Evolutionary conservation across 2,888 invertebrate genomes (phyloP), one percentile per base, ranked within the genome.

Genomic region (Erebia epiphron): DNA sequence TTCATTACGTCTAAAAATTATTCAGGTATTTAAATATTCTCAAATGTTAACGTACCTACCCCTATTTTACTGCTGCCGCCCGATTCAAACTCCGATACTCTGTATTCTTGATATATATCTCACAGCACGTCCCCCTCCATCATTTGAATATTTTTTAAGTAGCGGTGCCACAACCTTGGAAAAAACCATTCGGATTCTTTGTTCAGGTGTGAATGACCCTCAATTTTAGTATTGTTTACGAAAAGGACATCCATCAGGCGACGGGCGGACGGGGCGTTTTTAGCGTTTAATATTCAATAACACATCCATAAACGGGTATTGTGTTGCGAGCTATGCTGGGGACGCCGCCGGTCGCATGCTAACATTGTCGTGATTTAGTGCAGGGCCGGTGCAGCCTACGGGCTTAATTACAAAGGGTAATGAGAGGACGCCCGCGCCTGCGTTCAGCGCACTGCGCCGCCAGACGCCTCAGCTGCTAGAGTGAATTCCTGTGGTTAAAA

Each of bases 381-480:
- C 88, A 87, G 88, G 86, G 83, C 85, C 83, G 84, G 80, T 83
- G 80, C 87, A 82, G 85, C 90, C 89, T 86, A 89, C 90, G 86
- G 87, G 77, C 83, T 87, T 91, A 90, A 92, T 93, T 92, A 92
- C 87, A 90, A 91, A 91, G 87, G 90, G 89, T 91, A 92, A 92
- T 92, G 89, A 91, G 86, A 82, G 81, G 84, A 78, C 81, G 79
- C 79, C 79, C 75, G 79, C 83, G 82, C 83, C 81, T 16, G 60
- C 60, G 60, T 77, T 68, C 63, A 46, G 64, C 83, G 81, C 82
- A 80, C 77, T 70, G 49, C 49, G 35, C 54, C 65, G 69, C 73
- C 70, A 58, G 16, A 66, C 21, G 46, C 62, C 49, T 14, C 49
- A 21, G 46, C 35, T 49, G 4, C 13, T 18, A 18, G n/a, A 60